Percentiles rank a stretch among this genome's conserved stretches.
Evolutionary conservation across 23 tunicate species (phyloP).

Genomic region (Ciona savignyi): DNA sequence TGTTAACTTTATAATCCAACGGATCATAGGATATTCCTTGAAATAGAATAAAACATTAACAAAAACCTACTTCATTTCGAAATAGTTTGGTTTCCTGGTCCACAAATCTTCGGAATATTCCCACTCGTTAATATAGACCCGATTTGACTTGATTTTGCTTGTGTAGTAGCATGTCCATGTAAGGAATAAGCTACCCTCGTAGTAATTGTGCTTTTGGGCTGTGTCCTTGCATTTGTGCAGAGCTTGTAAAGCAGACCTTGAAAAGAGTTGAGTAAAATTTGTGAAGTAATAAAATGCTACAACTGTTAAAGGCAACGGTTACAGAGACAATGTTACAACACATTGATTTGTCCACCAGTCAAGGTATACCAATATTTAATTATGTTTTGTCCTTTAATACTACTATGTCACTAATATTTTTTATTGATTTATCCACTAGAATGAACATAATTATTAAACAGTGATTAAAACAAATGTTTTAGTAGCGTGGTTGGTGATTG

Average conservation of each 20-base stretch:
- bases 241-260: constrained; percentile 75
- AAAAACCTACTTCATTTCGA: constrained; percentile 14
- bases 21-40: neutral
- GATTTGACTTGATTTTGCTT: constrained; percentile 30
- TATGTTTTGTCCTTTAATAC: no score
- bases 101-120: constrained; percentile 38
- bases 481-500: no score
- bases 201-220: constrained; percentile 61
- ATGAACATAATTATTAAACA: no score
- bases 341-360: no score
- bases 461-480: no score
- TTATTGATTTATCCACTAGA: no score
- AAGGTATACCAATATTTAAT: no score
- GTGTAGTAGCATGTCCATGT: constrained; percentile 78
- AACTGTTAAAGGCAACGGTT: no score
- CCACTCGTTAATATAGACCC: constrained; percentile 64
- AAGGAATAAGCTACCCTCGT: constrained; percentile 59
- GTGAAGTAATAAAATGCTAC: no score
- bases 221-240: constrained; percentile 42
- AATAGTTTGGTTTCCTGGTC: constrained; percentile 27
- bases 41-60: neutral
- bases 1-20: neutral
- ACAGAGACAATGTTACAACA: no score
- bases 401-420: no score
- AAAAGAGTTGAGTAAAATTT: no score